These are phyloP conservation scores for Mesembrinibis cayennensis DNA, from an alignment of 2,113 vertebrate species.

Conservation along the genomic window DNA sequence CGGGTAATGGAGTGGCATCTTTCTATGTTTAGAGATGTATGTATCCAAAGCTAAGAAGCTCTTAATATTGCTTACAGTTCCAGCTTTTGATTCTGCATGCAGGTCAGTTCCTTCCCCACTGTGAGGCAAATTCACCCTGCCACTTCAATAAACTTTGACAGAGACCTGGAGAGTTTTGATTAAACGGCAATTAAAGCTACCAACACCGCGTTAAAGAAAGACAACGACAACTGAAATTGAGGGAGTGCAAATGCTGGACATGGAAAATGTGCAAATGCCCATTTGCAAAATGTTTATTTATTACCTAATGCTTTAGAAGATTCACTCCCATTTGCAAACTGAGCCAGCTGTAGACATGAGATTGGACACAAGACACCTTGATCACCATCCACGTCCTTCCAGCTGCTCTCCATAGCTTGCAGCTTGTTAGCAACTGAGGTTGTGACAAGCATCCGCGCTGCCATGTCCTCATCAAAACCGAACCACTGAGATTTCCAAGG, in stretches of 20 bases:
- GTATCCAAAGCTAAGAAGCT: neutral
- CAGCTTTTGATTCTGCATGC: neutral
- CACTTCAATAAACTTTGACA: neutral
- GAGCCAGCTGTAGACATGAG: neutral
- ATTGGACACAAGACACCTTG: neutral
- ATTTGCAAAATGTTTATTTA: neutral
- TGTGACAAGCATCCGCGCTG: neutral
- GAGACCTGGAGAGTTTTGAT: neutral
- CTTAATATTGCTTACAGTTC: neutral
- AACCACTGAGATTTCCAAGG: neutral
- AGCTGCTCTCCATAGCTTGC: neutral
- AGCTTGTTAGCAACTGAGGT: neutral
- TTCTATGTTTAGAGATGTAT: neutral
- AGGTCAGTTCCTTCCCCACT: neutral
- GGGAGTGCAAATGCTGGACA: neutral
- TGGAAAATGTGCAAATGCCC: neutral
- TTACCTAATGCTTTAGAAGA: neutral
- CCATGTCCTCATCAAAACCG: neutral
- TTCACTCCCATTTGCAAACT: neutral
- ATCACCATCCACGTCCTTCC: neutral
- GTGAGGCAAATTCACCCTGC: neutral
- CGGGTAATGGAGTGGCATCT: neutral
- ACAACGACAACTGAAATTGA: fast-evolving
- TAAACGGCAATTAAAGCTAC: neutral
- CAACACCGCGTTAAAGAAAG: neutral